Percentiles rank a stretch among this genome's conserved stretches.
phyloP scores from a whole-genome alignment of 2,888 invertebrate species.

The Dolichopus griseipennis region DNA sequence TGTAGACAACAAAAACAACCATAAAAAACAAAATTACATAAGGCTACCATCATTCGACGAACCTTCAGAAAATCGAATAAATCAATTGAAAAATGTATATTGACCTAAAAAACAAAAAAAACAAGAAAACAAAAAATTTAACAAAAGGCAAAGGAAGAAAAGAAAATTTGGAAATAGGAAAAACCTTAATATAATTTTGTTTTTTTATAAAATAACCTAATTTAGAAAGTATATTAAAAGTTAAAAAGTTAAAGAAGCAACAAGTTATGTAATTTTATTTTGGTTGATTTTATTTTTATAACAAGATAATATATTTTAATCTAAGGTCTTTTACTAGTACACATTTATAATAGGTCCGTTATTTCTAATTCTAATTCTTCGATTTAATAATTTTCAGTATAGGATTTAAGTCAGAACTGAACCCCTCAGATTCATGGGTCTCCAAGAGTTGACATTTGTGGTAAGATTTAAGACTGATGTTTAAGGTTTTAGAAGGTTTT shows the following conservation, averaged over 20 bases:
- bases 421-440: no score
- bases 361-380: no score
- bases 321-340: no score
- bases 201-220: neutral
- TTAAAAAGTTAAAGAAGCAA: conserved; percentile 4
- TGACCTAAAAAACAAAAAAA: neutral
- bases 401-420: no score
- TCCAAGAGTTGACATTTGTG: no score
- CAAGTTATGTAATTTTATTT: neutral
- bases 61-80: conserved; percentile 1
- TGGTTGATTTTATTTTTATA: neutral
- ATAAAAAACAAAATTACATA: neutral
- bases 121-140: neutral
- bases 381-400: no score
- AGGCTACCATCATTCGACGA: neutral
- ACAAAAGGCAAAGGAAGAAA: no score
- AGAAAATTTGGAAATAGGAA: neutral
- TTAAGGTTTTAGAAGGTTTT: no score
- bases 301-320: no score
- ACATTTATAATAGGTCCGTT: no score
- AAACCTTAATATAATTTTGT: neutral
- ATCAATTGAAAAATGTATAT: neutral
- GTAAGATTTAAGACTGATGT: no score
- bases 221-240: conserved; percentile 1
- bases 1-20: neutral